phyloP scores from a whole-genome alignment of 1,140 invertebrate genomes.

The Drosophila rhopaloa region DNA sequence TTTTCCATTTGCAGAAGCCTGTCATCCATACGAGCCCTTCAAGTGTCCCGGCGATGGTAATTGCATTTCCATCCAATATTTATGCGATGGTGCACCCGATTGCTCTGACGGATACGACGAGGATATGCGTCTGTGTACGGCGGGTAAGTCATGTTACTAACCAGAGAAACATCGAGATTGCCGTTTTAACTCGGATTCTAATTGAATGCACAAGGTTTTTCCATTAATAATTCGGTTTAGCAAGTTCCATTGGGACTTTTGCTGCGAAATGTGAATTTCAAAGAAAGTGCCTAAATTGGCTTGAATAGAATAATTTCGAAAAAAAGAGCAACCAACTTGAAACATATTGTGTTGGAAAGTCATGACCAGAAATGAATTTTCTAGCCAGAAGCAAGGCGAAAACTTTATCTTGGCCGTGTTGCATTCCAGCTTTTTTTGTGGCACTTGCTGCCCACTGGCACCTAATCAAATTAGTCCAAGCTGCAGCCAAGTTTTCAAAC shows the following conservation, averaged over 20 bases:
- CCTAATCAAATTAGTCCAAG: constrained; percentile 67
- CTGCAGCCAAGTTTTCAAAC: constrained; percentile 39
- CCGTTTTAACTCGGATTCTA: constrained; percentile 15
- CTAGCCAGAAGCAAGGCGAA: constrained; percentile 15
- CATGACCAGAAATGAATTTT: constrained; percentile 32
- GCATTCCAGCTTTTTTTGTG: constrained; percentile 50
- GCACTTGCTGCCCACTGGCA: constrained; percentile 23
- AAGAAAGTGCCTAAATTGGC: not conserved
- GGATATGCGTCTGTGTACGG: constrained; percentile 96
- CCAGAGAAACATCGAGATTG: constrained; percentile 1
- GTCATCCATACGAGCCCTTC: constrained; percentile 96
- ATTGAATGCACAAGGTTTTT: constrained; percentile 28
- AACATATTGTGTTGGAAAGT: constrained; percentile 23
- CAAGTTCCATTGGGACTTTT: not conserved
- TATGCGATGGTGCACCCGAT: constrained; percentile 96
- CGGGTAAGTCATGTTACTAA: constrained; percentile 88
- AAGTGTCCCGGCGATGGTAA: constrained; percentile 96
- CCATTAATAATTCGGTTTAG: constrained; percentile 41
- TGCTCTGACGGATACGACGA: constrained; percentile 94
- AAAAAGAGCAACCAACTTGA: constrained; percentile 37
- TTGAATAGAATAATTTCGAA: not conserved
- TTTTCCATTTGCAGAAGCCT: constrained; percentile 86
- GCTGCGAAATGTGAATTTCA: constrained; percentile 2
- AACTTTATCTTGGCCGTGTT: constrained; percentile 24
- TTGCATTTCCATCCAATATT: constrained; percentile 98